Evolutionary conservation across 2,888 invertebrate genomes (phyloP).

Genomic region (Atrina japonica): DNA sequence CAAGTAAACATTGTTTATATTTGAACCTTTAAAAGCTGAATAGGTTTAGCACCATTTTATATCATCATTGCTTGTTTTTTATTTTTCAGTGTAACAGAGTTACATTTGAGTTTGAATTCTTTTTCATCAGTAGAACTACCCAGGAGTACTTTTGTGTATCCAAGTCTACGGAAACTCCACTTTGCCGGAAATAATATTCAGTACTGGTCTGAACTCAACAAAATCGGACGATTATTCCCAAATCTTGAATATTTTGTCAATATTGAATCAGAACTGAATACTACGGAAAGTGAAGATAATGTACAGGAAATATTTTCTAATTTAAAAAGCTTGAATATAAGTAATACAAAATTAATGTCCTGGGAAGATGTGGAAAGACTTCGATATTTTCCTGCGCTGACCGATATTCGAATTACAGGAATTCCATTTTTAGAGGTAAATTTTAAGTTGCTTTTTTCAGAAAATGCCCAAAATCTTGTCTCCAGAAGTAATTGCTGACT

Average conservation of each 20-base stretch:
- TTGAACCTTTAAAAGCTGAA: no score
- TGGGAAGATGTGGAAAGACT: slow-evolving; percentile 95
- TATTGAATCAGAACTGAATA: slow-evolving; percentile 74
- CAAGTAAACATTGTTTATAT: no score
- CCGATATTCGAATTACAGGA: slow-evolving; percentile 91
- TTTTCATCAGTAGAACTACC: slow-evolving; percentile 74
- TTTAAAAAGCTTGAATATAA: slow-evolving; percentile 85
- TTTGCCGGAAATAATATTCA: slow-evolving; percentile 94
- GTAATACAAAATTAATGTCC: slow-evolving; percentile 89
- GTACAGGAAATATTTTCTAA: slow-evolving; percentile 83
- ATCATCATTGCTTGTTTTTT: no score
- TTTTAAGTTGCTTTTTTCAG: neutral
- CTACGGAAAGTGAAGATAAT: slow-evolving; percentile 40
- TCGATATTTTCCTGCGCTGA: slow-evolving; percentile 90
- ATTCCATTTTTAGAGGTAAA: slow-evolving; percentile 84
- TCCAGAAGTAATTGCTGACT: no score
- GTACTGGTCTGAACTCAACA: slow-evolving; percentile 91
- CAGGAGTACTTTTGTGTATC: slow-evolving; percentile 82
- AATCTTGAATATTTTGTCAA: slow-evolving; percentile 91
- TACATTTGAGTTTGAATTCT: slow-evolving; percentile 95
- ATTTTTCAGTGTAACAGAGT: slow-evolving; percentile 87
- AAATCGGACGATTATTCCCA: slow-evolving; percentile 92
- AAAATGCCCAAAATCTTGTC: no score
- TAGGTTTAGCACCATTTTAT: no score
- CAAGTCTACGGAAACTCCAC: slow-evolving; percentile 88